phyloP scores from a whole-genome alignment of 1,140 invertebrate species.

The Lordiphosa clarofinis region DNA sequence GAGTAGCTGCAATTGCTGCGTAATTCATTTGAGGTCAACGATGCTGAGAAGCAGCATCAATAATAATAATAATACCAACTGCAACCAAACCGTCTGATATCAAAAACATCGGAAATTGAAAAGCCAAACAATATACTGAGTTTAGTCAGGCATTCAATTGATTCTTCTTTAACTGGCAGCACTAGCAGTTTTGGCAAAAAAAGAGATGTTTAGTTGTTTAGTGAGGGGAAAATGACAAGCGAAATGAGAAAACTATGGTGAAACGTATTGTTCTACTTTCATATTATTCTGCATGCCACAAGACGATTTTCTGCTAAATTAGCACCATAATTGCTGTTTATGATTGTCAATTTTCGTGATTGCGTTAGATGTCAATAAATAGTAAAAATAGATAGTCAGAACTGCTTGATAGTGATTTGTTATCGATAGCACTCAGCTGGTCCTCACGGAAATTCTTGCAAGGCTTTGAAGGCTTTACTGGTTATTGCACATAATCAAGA shows the following conservation, averaged over 20 bases:
- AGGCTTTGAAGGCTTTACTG: too few species aligned
- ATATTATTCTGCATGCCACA: too few species aligned
- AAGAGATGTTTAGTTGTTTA: background rate
- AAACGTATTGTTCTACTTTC: too few species aligned
- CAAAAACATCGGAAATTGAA: conserved; percentile 28
- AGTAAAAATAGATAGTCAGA: too few species aligned
- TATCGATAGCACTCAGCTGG: too few species aligned
- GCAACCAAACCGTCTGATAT: conserved; percentile 1
- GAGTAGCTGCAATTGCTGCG: conserved; percentile 28
- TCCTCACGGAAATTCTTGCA: too few species aligned
- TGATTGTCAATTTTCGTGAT: too few species aligned
- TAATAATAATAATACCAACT: background rate
- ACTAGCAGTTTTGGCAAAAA: conserved; percentile 24
- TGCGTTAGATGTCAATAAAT: too few species aligned
- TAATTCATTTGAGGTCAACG: conserved; percentile 20
- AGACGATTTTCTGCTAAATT: too few species aligned
- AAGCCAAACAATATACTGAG: conserved; percentile 40
- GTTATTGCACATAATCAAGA: too few species aligned
- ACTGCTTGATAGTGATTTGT: too few species aligned
- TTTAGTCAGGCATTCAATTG: conserved; percentile 51
- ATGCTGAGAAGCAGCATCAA: background rate
- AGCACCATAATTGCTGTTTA: too few species aligned
- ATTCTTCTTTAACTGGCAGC: conserved; percentile 26
- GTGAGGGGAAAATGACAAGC: background rate
- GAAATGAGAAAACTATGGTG: background rate